Percentiles rank a stretch among this genome's conserved stretches.
phyloP scores from a whole-genome alignment of 1,140 invertebrate genomes.

The Chelonus insularis region DNA sequence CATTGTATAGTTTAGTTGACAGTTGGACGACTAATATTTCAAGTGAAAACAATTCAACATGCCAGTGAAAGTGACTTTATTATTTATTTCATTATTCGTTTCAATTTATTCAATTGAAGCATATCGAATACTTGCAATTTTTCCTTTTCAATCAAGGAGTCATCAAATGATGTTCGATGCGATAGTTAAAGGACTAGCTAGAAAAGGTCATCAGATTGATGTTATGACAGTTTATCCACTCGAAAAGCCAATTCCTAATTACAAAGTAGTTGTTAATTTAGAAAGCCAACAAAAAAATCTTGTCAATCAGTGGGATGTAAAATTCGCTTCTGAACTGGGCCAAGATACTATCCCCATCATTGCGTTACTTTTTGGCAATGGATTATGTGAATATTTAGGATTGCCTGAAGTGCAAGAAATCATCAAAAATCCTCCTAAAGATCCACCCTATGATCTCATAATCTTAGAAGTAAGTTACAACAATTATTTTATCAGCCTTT shows the following conservation, averaged over 20 bases:
- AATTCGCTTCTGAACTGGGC: neutral
- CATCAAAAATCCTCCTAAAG: conserved; percentile 38
- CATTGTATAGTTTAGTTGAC: too few species aligned
- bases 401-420: conserved; percentile 34
- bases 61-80: neutral
- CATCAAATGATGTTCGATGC: conserved; percentile 44
- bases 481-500: too few species aligned
- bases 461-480: conserved; percentile 40
- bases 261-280: conserved; percentile 33
- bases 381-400: conserved; percentile 26
- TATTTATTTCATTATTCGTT: too few species aligned
- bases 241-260: conserved; percentile 36
- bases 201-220: conserved; percentile 45
- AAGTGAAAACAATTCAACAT: too few species aligned
- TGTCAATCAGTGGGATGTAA: conserved; percentile 18
- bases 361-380: conserved; percentile 7
- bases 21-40: too few species aligned
- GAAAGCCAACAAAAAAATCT: neutral
- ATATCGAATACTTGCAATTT: conserved; percentile 43
- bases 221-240: conserved; percentile 40
- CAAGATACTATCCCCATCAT: neutral
- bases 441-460: conserved; percentile 43
- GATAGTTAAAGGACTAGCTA: conserved; percentile 42
- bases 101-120: too few species aligned
- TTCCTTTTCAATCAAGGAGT: conserved; percentile 38